phyloP scores from a whole-genome alignment of 2,888 invertebrate genomes.

The Endotricha flammealis region DNA sequence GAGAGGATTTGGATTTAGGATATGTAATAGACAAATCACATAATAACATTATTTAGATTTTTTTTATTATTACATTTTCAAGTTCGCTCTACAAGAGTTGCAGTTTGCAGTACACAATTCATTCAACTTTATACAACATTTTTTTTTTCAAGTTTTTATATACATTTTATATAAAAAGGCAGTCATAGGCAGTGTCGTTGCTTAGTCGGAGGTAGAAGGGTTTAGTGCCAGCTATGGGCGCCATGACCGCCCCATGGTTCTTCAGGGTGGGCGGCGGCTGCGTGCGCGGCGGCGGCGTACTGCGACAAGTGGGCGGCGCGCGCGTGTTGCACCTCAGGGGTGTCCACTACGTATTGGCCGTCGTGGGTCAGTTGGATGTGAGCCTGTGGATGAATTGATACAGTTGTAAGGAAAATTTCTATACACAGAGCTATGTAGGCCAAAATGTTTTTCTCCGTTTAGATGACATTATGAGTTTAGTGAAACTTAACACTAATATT shows the following conservation, averaged over 20 bases:
- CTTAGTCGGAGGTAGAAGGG: constrained; percentile 50
- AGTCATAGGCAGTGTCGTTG: constrained; percentile 51
- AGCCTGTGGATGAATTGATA: constrained; percentile 33
- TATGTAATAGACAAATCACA: constrained; percentile 26
- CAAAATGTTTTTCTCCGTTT: too few relatives aligned
- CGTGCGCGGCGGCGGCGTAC: constrained; percentile 65
- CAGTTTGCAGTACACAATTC: constrained; percentile 62
- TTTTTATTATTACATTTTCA: constrained; percentile 66
- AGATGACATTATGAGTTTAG: too few relatives aligned
- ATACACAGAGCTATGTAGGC: too few relatives aligned
- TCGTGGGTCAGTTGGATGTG: constrained; percentile 73
- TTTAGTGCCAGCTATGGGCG: constrained; percentile 62
- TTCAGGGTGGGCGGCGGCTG: constrained; percentile 65
- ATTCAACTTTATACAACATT: constrained; percentile 67
- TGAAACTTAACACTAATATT: too few relatives aligned
- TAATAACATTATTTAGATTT: constrained; percentile 52
- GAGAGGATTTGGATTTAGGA: too few relatives aligned
- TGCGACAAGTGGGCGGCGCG: constrained; percentile 64
- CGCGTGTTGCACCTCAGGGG: constrained; percentile 71
- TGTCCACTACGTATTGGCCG: constrained; percentile 72
- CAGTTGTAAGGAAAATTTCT: background rate
- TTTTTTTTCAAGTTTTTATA: constrained; percentile 51
- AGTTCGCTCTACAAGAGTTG: constrained; percentile 66
- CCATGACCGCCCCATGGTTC: constrained; percentile 52
- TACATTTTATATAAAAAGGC: constrained; percentile 66